Evolutionary conservation across 2,113 vertebrate species (phyloP), one percentile per base, ranked within the genome.

Genomic region (Rattus rattus): DNA sequence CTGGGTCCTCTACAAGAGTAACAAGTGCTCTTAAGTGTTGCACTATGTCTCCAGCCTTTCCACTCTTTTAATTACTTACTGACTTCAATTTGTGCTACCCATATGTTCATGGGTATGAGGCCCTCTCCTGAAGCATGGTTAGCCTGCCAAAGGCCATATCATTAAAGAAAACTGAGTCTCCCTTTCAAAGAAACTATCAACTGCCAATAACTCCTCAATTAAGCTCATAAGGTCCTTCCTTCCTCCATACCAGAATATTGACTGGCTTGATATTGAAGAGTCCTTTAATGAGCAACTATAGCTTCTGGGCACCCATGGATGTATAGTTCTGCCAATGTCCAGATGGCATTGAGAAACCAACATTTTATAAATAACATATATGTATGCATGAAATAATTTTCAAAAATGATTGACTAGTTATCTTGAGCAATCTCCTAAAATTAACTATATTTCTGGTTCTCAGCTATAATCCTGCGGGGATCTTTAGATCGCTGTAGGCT

Each of bases 341-440:
- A 33, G 28, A 67, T 49, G n/a, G 19, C 39, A 67, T 4, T 67
- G 54, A 89, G 59, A 94, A 91, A 39, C 19, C 52, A 63, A 17
- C 17, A 19, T 72, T 94, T 63, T 54, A 14, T 59, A 95, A 59
- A 83, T 43, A 92, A 56, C 2, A 56, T 9, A 47, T 11, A 12
- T 4, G 24, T 52, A 73, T 73, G 2, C 3, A 43, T 24, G 13
- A 49, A 92, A 70, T 63, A 81, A 70, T 69, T 95, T 90, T 84
- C 36, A 79, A 80, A 94, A 81, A 39, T 39, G 88, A 22, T 52
- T 63, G 59, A 52, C 2, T 56, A 2, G 12, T 61, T 76, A 49
- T 86, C 79, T 73, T 90, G 88, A 96, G 77, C 2, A 47, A 7
- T n/a, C 19, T 70, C 52, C 92, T 87, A 56, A 88, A 76, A 76